Evolutionary conservation across 2,113 vertebrate species (phyloP).

Genomic region (Sylvilagus bachmani): DNA sequence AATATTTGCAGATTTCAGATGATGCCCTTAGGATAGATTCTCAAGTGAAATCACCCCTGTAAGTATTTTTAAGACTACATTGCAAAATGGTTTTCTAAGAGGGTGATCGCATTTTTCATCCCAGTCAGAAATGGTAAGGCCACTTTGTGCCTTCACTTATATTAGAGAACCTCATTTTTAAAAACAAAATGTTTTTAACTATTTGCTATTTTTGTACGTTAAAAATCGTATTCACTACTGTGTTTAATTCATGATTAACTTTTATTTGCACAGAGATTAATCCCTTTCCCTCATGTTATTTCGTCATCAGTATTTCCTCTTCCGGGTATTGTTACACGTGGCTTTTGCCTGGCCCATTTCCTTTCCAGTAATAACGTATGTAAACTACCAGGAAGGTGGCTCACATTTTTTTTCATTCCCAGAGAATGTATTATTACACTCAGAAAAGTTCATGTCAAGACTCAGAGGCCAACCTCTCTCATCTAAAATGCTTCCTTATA

Average conservation of each 20-base stretch:
- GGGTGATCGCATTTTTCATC: background rate
- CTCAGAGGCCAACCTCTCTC: background rate
- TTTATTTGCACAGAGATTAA: background rate
- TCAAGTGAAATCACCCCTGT: constrained; percentile 7
- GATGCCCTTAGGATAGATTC: background rate
- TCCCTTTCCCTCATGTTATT: background rate
- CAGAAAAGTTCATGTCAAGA: background rate
- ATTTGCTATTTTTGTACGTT: constrained; percentile 2
- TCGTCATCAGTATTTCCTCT: constrained; percentile 45
- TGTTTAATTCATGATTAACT: constrained; percentile 35
- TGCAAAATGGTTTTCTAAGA: constrained; percentile 56
- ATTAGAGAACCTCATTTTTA: background rate
- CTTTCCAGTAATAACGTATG: constrained; percentile 36
- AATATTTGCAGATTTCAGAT: background rate
- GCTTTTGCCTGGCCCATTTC: constrained; percentile 21
- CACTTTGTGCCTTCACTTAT: background rate
- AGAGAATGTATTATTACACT: constrained; percentile 20
- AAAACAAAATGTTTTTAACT: background rate
- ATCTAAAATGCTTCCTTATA: constrained; percentile 17
- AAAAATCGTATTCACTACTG: constrained; percentile 3
- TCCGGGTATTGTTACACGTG: constrained; percentile 10
- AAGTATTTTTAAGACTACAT: constrained; percentile 40
- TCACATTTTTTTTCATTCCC: background rate
- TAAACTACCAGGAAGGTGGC: background rate
- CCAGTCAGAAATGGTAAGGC: background rate